phyloP scores from a whole-genome alignment of 1,140 invertebrate species.

The Drusus annulatus region DNA sequence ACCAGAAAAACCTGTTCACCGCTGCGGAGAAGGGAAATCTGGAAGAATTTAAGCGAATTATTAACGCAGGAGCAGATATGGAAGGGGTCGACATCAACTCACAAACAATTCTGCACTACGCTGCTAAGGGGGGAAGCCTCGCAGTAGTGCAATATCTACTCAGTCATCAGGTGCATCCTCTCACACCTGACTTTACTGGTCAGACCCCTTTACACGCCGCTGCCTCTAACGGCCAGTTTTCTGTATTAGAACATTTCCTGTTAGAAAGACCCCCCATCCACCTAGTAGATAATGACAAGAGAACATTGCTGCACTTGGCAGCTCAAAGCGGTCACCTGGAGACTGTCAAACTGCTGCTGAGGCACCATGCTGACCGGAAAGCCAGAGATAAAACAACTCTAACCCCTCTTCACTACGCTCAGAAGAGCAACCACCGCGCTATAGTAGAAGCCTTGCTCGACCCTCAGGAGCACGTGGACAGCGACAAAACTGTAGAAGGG shows the following conservation, averaged over 20 bases:
- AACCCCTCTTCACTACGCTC: background rate
- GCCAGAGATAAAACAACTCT: background rate
- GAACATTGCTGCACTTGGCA: background rate
- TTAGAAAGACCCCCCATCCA: background rate
- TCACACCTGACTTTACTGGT: background rate
- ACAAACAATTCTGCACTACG: background rate
- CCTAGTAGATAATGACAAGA: background rate
- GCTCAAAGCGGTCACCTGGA: background rate
- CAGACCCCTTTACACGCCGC: background rate
- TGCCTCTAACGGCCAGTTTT: background rate
- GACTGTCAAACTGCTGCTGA: background rate
- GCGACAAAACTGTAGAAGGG: background rate
- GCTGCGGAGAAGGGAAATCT: background rate
- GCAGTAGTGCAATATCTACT: background rate
- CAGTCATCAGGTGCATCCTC: background rate
- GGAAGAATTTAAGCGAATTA: background rate
- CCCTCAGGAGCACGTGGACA: background rate
- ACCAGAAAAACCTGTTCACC: background rate
- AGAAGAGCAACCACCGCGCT: background rate
- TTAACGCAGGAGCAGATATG: background rate
- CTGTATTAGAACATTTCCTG: slow-evolving; percentile 1
- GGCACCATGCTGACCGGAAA: background rate
- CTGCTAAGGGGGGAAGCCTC: background rate
- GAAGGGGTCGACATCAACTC: background rate
- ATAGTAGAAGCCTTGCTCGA: background rate